Conservation (phyloP, 2,888 invertebrate species). For the Eristalis pertinax region DNA sequence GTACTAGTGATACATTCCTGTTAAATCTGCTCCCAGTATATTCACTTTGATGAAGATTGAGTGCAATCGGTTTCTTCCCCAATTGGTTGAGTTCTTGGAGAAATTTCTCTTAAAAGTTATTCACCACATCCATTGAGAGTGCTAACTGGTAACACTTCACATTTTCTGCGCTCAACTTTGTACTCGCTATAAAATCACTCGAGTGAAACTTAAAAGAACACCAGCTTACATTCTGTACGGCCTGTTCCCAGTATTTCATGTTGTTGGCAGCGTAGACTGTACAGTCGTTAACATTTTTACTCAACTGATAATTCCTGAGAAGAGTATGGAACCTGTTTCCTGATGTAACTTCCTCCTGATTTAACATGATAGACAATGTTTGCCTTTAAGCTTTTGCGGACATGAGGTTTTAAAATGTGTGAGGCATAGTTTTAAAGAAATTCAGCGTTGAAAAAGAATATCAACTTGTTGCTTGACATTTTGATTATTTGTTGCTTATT, state of each 20-base stretch:
- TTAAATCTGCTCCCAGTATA: constrained; percentile 30
- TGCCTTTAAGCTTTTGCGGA: no score
- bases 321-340: no score
- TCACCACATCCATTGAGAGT: constrained; percentile 35
- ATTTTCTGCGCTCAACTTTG: background rate
- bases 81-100: background rate
- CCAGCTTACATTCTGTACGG: background rate
- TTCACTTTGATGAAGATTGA: background rate
- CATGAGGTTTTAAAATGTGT: no score
- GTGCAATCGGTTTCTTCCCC: background rate
- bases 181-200: background rate
- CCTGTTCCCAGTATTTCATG: background rate
- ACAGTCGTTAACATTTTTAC: background rate
- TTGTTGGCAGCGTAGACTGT: background rate
- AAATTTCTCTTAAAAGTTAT: constrained; percentile 33
- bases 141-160: background rate
- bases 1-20: background rate
- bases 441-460: no score
- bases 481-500: no score
- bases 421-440: no score
- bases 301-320: no score
- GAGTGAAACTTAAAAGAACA: background rate
- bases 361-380: no score
- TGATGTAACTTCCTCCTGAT: no score
- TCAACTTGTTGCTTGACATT: no score